These are phyloP conservation scores for Leucoraja ocellata DNA, from an alignment of 2,797 vertebrate genomes.

Conservation along the genomic window DNA sequence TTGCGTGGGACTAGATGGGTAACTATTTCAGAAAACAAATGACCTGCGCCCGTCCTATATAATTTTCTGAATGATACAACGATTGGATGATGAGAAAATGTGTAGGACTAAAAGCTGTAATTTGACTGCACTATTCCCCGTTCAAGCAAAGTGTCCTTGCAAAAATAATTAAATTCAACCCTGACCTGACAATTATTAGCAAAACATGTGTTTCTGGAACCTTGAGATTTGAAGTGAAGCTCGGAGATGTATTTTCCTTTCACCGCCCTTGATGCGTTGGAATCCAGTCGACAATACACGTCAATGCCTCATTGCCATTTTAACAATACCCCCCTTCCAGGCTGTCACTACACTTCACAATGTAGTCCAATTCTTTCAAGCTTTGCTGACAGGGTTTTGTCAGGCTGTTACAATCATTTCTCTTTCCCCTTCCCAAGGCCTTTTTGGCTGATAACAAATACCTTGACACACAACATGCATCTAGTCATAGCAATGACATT, in stretches of 20 bases:
- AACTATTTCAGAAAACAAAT: neutral
- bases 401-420: neutral
- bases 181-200: neutral
- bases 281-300: neutral
- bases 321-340: neutral
- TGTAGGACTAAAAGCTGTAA: neutral
- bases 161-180: neutral
- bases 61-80: neutral
- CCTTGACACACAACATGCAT: neutral
- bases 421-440: neutral
- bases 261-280: neutral
- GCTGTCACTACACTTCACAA: slow-evolving; percentile 3
- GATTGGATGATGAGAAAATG: neutral
- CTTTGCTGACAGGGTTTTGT: slow-evolving; percentile 7
- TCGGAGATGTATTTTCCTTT: neutral
- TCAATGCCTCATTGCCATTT: neutral
- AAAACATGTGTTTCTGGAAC: neutral
- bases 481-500: neutral
- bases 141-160: neutral
- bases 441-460: neutral
- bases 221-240: slow-evolving; percentile 13
- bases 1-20: neutral
- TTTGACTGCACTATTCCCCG: neutral
- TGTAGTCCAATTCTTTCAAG: slow-evolving; percentile 32
- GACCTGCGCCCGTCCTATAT: neutral